A percentile compares a stretch with the other conserved stretches of the same genome.
Conservation (phyloP, 2,113 vertebrate genomes). For the Neoarius graeffei region DNA sequence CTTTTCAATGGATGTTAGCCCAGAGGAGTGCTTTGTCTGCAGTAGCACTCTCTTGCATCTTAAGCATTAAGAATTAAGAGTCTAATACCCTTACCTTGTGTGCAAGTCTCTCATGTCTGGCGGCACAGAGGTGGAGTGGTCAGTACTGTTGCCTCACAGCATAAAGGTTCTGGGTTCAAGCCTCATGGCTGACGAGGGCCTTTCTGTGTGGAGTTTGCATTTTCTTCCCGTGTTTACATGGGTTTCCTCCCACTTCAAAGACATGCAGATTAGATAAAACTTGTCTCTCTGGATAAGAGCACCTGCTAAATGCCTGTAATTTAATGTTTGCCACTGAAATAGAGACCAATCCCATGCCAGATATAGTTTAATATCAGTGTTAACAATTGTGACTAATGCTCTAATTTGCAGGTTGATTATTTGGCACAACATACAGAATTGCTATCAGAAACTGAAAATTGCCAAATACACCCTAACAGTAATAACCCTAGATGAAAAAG, state of each 20-base stretch:
- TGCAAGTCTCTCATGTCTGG: neutral
- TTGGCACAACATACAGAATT: neutral
- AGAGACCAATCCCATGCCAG: neutral
- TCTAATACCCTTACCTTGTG: slow-evolving; percentile 10
- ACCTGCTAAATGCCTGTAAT: too few relatives aligned
- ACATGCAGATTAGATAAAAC: too few relatives aligned
- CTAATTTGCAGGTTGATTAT: neutral
- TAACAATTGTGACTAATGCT: neutral
- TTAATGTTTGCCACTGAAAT: neutral
- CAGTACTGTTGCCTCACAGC: too few relatives aligned
- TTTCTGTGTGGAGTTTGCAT: too few relatives aligned
- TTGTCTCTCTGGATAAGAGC: too few relatives aligned
- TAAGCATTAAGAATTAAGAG: slow-evolving; percentile 76
- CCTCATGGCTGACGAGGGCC: too few relatives aligned
- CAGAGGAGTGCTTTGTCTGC: slow-evolving; percentile 35
- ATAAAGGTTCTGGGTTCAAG: too few relatives aligned
- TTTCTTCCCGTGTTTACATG: too few relatives aligned
- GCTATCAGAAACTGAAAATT: neutral
- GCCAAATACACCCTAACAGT: neutral
- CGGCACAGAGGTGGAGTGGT: too few relatives aligned
- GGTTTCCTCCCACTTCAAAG: too few relatives aligned
- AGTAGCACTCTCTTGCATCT: slow-evolving; percentile 63
- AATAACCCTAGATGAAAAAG: neutral
- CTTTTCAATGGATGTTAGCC: neutral
- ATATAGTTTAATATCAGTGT: slow-evolving; percentile 5